Percentiles rank a stretch among this genome's conserved stretches.
phyloP scores from a whole-genome alignment of 1,140 invertebrate genomes.

The Drosophila tani region DNA sequence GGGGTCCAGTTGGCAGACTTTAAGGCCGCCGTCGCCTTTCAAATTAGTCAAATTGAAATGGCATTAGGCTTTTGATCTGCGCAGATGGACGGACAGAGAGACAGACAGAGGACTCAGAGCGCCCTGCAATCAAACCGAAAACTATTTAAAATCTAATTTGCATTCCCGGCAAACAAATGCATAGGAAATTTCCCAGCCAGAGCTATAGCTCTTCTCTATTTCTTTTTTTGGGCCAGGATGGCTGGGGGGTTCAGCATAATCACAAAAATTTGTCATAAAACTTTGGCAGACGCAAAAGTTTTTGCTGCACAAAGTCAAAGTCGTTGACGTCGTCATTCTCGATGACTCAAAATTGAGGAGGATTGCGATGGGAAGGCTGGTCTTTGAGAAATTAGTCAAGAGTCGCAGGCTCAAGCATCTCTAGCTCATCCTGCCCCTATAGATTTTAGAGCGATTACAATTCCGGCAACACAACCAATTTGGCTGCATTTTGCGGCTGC shows the following conservation, averaged over 20 bases:
- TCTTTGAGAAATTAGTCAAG: constrained; percentile 36
- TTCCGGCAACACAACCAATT: constrained; percentile 36
- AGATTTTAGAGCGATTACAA: constrained; percentile 56
- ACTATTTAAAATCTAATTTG: constrained; percentile 82
- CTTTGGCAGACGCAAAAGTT: constrained; percentile 71
- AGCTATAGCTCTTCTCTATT: constrained; percentile 6
- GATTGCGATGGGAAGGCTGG: constrained; percentile 1
- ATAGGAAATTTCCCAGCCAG: constrained; percentile 46
- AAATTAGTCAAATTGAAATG: constrained; percentile 75
- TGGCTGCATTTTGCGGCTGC: constrained; percentile 53
- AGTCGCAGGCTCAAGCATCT: constrained; percentile 23
- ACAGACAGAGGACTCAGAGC: background rate
- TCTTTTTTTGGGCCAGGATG: background rate
- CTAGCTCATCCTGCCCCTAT: constrained; percentile 14
- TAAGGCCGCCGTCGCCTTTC: constrained; percentile 38
- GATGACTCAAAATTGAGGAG: constrained; percentile 45
- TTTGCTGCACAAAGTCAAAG: constrained; percentile 63
- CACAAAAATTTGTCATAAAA: constrained; percentile 79
- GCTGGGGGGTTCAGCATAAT: constrained; percentile 47
- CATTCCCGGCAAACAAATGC: constrained; percentile 64
- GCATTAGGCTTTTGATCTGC: constrained; percentile 64
- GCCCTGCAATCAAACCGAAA: constrained; percentile 62
- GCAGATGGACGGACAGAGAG: constrained; percentile 9
- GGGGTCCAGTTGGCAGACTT: constrained; percentile 31
- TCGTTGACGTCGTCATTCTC: constrained; percentile 41